Conservation (phyloP, 2,888 invertebrate genomes). For the Eueremaeus valkanovi region DNA sequence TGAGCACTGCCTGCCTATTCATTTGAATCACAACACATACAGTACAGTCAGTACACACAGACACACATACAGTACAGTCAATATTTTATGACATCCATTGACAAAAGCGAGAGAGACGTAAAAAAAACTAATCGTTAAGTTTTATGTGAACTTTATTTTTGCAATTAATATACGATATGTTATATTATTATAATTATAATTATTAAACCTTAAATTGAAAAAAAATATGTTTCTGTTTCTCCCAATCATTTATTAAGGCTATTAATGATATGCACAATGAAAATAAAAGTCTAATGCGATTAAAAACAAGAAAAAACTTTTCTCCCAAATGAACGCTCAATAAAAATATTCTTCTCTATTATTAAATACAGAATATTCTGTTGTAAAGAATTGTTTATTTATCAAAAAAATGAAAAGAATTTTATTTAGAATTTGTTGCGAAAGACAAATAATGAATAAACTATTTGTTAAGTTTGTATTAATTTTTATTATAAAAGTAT, state of each 20-base stretch:
- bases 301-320: background rate
- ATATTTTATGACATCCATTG: background rate
- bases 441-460: too few species aligned
- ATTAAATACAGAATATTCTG: background rate
- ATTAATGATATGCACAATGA: background rate
- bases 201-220: background rate
- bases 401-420: background rate
- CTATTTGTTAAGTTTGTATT: conserved; percentile 15
- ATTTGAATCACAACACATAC: conserved; percentile 2
- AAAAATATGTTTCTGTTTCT: too few species aligned
- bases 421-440: background rate
- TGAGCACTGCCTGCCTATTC: conserved; percentile 26
- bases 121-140: background rate
- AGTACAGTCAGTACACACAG: background rate
- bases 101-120: too few species aligned
- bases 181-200: background rate
- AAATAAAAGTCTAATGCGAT: background rate
- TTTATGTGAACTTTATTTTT: conserved; percentile 17
- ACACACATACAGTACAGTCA: background rate
- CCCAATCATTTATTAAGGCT: background rate
- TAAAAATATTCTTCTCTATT: background rate
- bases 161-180: background rate
- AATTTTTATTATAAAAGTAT: background rate
- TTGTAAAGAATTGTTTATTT: background rate
- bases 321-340: background rate